Conservation (phyloP, 2,888 invertebrate genomes). For the Tricholauxania praeusta region DNA sequence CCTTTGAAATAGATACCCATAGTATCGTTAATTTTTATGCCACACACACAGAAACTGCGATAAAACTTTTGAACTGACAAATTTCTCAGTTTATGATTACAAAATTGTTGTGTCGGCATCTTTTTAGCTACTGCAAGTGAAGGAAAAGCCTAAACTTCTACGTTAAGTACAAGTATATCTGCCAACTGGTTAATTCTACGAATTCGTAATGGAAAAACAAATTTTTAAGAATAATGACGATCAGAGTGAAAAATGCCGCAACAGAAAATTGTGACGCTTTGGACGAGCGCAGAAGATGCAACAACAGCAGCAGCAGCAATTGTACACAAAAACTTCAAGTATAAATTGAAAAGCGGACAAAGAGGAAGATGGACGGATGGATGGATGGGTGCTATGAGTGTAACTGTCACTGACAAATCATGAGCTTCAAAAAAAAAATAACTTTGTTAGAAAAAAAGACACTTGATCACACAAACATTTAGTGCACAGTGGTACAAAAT, state of each 20-base stretch:
- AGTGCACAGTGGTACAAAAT: no score
- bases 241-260: constrained; percentile 23
- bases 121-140: no score
- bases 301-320: no score
- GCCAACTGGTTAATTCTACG: neutral
- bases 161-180: neutral
- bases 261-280: neutral
- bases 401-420: constrained; percentile 16
- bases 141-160: neutral
- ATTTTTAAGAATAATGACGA: constrained; percentile 18
- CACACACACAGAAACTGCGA: no score
- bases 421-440: neutral
- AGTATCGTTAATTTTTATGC: no score
- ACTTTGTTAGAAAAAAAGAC: neutral
- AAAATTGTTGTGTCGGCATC: no score
- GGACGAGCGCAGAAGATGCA: neutral
- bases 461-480: neutral
- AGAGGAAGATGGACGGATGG: neutral
- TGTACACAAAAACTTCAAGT: neutral
- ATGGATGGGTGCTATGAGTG: neutral
- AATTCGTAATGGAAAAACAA: neutral
- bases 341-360: neutral
- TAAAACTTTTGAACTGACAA: no score
- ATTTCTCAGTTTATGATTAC: no score
- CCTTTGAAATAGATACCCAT: no score